These are phyloP conservation scores for Trichonephila clavata DNA, from an alignment of 1,140 invertebrate genomes.

Conservation along the genomic window DNA sequence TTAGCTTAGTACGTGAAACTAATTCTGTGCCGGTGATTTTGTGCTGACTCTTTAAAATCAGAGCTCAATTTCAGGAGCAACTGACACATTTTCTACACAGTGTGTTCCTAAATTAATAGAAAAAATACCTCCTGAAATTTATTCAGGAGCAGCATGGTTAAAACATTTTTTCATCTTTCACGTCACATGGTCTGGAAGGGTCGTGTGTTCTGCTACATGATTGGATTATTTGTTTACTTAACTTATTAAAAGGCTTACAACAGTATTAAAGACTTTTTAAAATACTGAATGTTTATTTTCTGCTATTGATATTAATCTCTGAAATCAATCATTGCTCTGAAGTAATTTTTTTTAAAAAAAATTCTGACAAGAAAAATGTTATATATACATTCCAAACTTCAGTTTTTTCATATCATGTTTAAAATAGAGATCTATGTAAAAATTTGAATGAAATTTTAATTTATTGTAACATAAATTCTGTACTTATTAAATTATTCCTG, in stretches of 20 bases:
- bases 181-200: background rate
- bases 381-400: constrained; percentile 40
- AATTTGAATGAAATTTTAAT: background rate
- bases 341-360: background rate
- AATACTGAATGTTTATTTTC: background rate
- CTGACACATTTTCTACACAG: constrained; percentile 36
- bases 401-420: background rate
- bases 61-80: constrained; percentile 20
- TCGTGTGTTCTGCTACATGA: background rate
- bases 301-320: constrained; percentile 7
- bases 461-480: background rate
- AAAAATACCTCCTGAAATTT: constrained; percentile 15
- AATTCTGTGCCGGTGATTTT: constrained; percentile 66
- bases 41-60: background rate
- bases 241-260: constrained; percentile 8
- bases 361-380: background rate
- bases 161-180: background rate
- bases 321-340: background rate
- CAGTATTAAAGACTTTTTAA: constrained; percentile 19
- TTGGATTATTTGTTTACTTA: constrained; percentile 31
- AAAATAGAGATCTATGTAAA: background rate
- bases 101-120: constrained; percentile 60
- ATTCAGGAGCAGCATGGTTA: constrained; percentile 11
- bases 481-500: too few relatives aligned
- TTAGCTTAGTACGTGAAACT: constrained; percentile 73